Evolutionary conservation across 2,797 vertebrate species (phyloP).

Genomic region (Delichon dasypus): DNA sequence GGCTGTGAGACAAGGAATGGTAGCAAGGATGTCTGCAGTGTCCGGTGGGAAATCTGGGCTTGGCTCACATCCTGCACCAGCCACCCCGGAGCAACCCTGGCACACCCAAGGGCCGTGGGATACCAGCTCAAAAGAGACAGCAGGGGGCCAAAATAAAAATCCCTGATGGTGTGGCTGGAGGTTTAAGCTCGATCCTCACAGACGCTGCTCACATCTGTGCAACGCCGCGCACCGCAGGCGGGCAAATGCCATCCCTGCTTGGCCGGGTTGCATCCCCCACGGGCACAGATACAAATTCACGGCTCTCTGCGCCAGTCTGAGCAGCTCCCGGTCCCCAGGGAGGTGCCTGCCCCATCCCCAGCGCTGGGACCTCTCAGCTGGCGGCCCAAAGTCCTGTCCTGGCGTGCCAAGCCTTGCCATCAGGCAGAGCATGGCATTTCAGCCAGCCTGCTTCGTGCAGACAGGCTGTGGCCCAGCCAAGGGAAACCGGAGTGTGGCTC

Average conservation of each 20-base stretch:
- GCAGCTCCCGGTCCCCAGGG: background rate
- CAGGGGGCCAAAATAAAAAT: background rate
- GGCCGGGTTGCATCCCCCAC: background rate
- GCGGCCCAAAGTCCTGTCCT: background rate
- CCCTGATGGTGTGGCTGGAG: background rate
- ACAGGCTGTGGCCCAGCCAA: background rate
- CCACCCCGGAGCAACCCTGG: background rate
- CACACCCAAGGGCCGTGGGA: background rate
- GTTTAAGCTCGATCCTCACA: background rate
- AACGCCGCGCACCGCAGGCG: background rate
- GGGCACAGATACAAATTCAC: background rate
- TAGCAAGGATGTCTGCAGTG: background rate
- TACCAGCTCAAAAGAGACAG: background rate
- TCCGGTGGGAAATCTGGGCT: background rate
- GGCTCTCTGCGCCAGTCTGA: background rate
- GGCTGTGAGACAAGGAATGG: background rate
- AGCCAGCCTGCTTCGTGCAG: background rate
- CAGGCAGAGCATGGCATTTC: background rate
- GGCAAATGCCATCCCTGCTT: background rate
- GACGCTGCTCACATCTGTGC: too few species aligned
- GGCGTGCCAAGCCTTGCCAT: background rate
- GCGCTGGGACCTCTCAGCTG: background rate
- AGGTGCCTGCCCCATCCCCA: background rate
- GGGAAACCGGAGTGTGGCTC: background rate
- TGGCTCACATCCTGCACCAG: background rate